Evolutionary conservation across 2,797 vertebrate genomes (phyloP).

Genomic region (Myoxocephalus aenaeus): DNA sequence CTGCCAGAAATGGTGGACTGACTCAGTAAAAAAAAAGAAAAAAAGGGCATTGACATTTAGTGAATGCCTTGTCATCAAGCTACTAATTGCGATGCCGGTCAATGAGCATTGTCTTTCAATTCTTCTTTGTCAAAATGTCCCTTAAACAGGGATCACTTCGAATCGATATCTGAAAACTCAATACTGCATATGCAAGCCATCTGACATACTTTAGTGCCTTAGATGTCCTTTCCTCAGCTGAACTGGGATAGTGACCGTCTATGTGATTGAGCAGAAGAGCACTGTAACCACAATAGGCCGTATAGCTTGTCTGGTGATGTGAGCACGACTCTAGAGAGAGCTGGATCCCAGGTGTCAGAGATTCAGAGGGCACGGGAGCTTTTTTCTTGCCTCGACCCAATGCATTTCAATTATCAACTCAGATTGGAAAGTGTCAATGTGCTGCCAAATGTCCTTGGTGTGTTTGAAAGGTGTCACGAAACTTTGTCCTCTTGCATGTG

Average conservation of each 20-base stretch:
- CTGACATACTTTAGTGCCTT: conserved; percentile 24
- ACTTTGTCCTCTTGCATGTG: not conserved
- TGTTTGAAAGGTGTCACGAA: conserved; percentile 38
- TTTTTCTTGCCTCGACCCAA: conserved; percentile 41
- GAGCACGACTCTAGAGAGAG: conserved; percentile 33
- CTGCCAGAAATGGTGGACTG: not conserved
- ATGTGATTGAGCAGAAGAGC: conserved; percentile 31
- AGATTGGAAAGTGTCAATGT: conserved; percentile 46
- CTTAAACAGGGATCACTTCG: conserved; percentile 53
- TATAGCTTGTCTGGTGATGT: conserved; percentile 30
- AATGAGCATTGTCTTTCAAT: conserved; percentile 69
- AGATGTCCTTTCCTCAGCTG: conserved; percentile 9
- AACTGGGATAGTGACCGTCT: conserved; percentile 25
- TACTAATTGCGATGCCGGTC: conserved; percentile 66
- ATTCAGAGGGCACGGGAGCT: conserved; percentile 28
- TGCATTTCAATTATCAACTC: conserved; percentile 68
- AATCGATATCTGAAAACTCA: conserved; percentile 58
- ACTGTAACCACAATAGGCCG: conserved; percentile 21
- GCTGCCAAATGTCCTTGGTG: conserved; percentile 48
- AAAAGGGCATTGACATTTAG: too few species aligned
- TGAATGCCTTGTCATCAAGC: conserved; percentile 60
- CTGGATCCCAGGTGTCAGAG: conserved; percentile 63
- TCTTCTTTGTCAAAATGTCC: conserved; percentile 55
- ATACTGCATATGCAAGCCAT: conserved; percentile 36
- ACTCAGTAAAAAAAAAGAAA: not conserved